Percentiles rank a stretch among this genome's conserved stretches.
These are phyloP conservation scores for Platyrinchus mystaceus DNA, from an alignment of 2,797 vertebrate species.

Conservation along the genomic window DNA sequence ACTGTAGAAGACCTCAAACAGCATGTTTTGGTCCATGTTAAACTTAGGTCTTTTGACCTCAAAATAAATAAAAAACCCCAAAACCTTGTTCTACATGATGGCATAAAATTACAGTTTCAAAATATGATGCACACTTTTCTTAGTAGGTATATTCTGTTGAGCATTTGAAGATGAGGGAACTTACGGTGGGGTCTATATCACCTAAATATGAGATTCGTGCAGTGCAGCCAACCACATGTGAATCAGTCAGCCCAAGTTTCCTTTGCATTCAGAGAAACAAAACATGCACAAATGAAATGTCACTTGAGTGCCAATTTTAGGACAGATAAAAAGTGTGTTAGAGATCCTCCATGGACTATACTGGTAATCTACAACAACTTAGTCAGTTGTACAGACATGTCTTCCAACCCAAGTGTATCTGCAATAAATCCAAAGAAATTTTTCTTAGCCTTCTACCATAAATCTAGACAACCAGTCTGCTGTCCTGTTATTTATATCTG, in stretches of 20 bases:
- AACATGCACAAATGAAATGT: not conserved
- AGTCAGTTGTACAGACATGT: not conserved
- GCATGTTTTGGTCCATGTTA: not conserved
- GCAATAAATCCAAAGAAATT: not conserved
- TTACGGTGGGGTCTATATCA: accelerated
- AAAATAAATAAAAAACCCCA: not conserved
- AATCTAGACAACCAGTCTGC: not conserved
- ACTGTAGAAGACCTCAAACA: not conserved
- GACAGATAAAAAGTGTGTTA: not conserved
- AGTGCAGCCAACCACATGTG: not conserved
- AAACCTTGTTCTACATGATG: accelerated
- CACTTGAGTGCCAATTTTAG: not conserved
- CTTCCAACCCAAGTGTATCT: not conserved
- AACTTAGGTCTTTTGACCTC: not conserved
- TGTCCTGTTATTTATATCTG: not conserved
- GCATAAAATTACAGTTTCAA: not conserved
- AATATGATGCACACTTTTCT: not conserved
- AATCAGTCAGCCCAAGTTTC: not conserved
- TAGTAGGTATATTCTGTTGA: not conserved
- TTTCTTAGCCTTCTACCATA: not conserved
- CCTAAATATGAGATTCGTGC: accelerated
- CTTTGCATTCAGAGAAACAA: not conserved
- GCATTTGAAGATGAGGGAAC: not conserved
- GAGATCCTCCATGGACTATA: not conserved
- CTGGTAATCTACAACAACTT: not conserved